Evolutionary conservation across 1,140 invertebrate species (phyloP).

Genomic region (Parasteatoda tepidariorum): DNA sequence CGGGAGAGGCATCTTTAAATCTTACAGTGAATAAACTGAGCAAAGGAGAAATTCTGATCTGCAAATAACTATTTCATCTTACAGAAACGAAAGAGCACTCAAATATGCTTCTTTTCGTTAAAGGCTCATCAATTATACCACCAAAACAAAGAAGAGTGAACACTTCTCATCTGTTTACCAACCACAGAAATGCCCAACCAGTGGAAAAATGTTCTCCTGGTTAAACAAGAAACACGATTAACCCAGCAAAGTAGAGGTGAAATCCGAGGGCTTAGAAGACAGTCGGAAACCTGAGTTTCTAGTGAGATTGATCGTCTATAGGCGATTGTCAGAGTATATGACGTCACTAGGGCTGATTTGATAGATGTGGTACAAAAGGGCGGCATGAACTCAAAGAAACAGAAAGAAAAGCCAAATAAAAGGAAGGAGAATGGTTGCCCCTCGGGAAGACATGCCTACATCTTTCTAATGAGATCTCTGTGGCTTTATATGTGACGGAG

Average conservation of each 20-base stretch:
- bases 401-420: neutral
- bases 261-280: neutral
- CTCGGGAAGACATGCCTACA: constrained; percentile 17
- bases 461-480: constrained; percentile 52
- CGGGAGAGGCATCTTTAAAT: too few relatives aligned
- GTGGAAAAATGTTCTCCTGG: neutral
- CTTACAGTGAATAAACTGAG: too few relatives aligned
- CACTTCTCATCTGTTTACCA: too few relatives aligned
- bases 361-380: constrained; percentile 36
- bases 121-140: too few relatives aligned
- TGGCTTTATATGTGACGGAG: constrained; percentile 44
- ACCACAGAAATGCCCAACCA: neutral
- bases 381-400: neutral
- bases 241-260: neutral
- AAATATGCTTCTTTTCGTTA: too few relatives aligned
- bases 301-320: constrained; percentile 31
- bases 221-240: neutral
- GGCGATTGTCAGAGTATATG: constrained; percentile 33
- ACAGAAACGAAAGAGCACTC: too few relatives aligned
- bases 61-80: too few relatives aligned
- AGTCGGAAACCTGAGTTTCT: neutral
- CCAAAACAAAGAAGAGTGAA: too few relatives aligned
- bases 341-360: constrained; percentile 39
- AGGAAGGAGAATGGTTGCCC: constrained; percentile 4
- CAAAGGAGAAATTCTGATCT: too few relatives aligned